Base-by-base conservation (phyloP, 2,888 invertebrate genomes). In the Aspidiotus rigidus region DNA sequence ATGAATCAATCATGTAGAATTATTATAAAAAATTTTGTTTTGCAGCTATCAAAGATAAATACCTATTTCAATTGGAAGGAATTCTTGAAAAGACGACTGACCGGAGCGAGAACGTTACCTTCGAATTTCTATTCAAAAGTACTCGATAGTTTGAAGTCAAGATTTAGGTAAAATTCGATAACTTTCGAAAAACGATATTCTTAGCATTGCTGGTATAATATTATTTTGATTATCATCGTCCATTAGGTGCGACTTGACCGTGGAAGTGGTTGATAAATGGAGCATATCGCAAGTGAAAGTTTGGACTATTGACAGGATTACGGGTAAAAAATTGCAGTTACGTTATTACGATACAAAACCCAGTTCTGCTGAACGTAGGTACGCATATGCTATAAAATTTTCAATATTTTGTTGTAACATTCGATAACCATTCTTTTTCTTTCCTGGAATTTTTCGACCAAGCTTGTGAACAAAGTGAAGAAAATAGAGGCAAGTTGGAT, bases 21-120 rank as follows among this genome's bases (percentile, higher is more conserved):
- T 28, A 28, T 5, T 5, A 28, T 28, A n/a, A 28, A 28, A 28
- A 28, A 1, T 28, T 28, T 71, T 66, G 44, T 71, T 71, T 75
- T 76, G 28, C 74, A 85, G 84, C 87, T 70, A 94, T 97, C 76
- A 91, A 93, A 78, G 87, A 91, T 77, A 95, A 94, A 80, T 93
- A n/a, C n/a, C n/a, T n/a, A 93, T 79, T 85, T 85, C 72, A 96
- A 97, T 81, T 97, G 97, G 97, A 94, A 95, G 78, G 92, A 92
- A 79, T 96, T 94, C 79, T 81, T 97, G 72, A 89, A 94, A 73
- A 89, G 90, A 77, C 84, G 93, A 73, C 81, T 98, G 72, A 95
- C 95, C 0, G 96, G 96, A 17, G 94, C 96, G n/a, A 83, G 94
- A 69, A 97, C 97, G 7, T 81, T 97, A 74, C 96, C 96, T 41